A percentile compares a stretch with the other conserved stretches of the same genome.
Conservation (phyloP, 2,797 vertebrate species). For the Poeciliopsis infans region DNA sequence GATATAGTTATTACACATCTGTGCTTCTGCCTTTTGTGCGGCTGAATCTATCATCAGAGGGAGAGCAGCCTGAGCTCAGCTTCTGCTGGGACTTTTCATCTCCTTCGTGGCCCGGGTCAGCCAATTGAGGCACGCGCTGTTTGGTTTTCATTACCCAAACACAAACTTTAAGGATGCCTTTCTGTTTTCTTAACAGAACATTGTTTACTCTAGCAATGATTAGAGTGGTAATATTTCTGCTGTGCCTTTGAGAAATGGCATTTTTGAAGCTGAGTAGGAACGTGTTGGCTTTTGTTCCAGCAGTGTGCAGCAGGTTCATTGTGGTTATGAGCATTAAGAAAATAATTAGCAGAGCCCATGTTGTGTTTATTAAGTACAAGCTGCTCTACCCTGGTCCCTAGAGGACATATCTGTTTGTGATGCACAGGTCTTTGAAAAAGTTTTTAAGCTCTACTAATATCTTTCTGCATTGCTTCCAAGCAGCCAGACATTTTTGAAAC, state of each 20-base stretch:
- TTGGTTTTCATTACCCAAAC: slow-evolving; percentile 86
- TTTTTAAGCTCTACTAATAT: background rate
- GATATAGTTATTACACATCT: slow-evolving; percentile 83
- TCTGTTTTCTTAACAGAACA: slow-evolving; percentile 67
- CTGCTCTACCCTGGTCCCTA: slow-evolving; percentile 36
- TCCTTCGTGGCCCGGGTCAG: slow-evolving; percentile 73
- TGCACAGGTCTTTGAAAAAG: slow-evolving; percentile 39
- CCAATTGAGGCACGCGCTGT: slow-evolving; percentile 75
- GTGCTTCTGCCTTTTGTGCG: slow-evolving; percentile 69
- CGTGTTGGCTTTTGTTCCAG: slow-evolving; percentile 54
- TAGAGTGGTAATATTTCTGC: slow-evolving; percentile 72
- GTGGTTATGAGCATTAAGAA: slow-evolving; percentile 53
- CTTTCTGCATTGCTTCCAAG: background rate
- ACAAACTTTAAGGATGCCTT: slow-evolving; percentile 77
- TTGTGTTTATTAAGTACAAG: slow-evolving; percentile 59
- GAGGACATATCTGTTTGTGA: slow-evolving; percentile 39
- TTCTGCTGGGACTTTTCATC: slow-evolving; percentile 76
- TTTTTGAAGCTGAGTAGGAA: slow-evolving; percentile 46
- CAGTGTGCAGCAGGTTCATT: slow-evolving; percentile 55
- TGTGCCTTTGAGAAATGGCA: slow-evolving; percentile 60
- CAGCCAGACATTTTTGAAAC: background rate
- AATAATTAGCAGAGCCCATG: slow-evolving; percentile 60
- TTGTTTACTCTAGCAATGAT: slow-evolving; percentile 72
- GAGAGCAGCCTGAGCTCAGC: slow-evolving; percentile 63
- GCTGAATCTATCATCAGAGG: slow-evolving; percentile 75